A percentile compares a stretch with the other conserved stretches of the same genome.
These are phyloP conservation scores for Drosophila kikkawai DNA, from an alignment of 1,140 invertebrate species.

Conservation along the genomic window DNA sequence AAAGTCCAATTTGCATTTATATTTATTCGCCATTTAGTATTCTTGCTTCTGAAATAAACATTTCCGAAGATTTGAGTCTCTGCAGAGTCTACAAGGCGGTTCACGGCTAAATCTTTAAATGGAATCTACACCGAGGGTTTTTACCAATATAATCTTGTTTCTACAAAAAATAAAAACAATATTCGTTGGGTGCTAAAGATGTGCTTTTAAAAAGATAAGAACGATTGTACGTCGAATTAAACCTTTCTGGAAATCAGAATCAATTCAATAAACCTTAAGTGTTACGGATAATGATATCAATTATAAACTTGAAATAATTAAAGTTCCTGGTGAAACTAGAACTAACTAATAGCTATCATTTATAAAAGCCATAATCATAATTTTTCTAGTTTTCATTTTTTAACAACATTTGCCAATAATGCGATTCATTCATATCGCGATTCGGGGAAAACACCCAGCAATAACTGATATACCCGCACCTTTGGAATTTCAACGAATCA, in stretches of 20 bases:
- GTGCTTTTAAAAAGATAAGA: not conserved
- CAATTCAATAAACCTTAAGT: not conserved
- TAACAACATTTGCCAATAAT: conserved; percentile 11
- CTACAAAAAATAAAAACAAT: not conserved
- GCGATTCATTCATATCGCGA: conserved; percentile 26
- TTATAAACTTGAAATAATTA: not conserved
- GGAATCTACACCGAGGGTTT: not conserved
- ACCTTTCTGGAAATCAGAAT: not conserved
- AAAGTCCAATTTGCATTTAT: conserved; percentile 54
- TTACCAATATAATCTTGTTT: conserved; percentile 1
- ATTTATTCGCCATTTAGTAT: conserved; percentile 27
- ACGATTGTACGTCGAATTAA: not conserved
- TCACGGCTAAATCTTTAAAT: conserved; percentile 26
- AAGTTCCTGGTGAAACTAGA: not conserved
- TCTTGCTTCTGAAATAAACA: conserved; percentile 45
- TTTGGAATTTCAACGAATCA: conserved; percentile 14
- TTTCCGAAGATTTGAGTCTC: conserved; percentile 29
- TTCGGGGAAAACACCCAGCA: conserved; percentile 16
- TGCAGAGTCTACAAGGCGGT: conserved; percentile 20
- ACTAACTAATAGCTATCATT: not conserved
- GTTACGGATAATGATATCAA: not conserved
- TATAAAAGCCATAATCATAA: not conserved
- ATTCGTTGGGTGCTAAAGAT: not conserved
- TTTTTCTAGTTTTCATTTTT: not conserved
- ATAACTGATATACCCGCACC: conserved; percentile 28